Evolutionary conservation across 2,797 vertebrate species (phyloP), one percentile per base, ranked within the genome.

Genomic region (Okamejei kenojei): DNA sequence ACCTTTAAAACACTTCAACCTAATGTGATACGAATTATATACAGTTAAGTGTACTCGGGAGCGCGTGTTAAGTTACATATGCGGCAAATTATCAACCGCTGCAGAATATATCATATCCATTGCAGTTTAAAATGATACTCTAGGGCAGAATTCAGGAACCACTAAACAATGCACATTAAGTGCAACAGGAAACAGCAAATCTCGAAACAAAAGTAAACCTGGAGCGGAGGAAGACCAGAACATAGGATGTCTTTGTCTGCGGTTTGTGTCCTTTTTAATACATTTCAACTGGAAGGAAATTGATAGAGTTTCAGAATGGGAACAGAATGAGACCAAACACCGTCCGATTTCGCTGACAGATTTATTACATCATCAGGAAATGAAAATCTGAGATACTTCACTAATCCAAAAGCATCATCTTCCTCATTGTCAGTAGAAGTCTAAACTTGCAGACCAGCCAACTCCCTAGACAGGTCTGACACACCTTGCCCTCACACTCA

Each of bases 391-490:
- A 74, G 38, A 6, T 23, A 91, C 26, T 35, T 73, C 71, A 54
- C 90, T 19, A 54, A 9, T 19, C 21, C 38, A 45, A 38, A 73
- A 91, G 74, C 35, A 91, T 54, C 21, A 21, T 92, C 35, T 54
- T 73, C 35, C 71, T 76, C 45, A 58, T 91, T 74, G 68, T 92
- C 38, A 29, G 68, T 1, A 45, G 23, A 92, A 92, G 71, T 92
- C 90, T 54, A 2, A 88, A 92, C 71, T 92, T 74, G 90, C 38
- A 54, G 54, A 26, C 10, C 90, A 92, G 71, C 23, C 90, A 0
- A 71, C 90, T 45, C 90, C 68, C 90, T 26, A 74, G 65, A 19
- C 86, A 38, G 32, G 35, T 76, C 90, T 76, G 90, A 73, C 90
- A 92, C 90, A 92, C 90, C 90, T 92, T 73, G 65, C 7, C n/a